Base-by-base conservation (phyloP, 2,113 vertebrate genomes). In the Symphodus melops region DNA sequence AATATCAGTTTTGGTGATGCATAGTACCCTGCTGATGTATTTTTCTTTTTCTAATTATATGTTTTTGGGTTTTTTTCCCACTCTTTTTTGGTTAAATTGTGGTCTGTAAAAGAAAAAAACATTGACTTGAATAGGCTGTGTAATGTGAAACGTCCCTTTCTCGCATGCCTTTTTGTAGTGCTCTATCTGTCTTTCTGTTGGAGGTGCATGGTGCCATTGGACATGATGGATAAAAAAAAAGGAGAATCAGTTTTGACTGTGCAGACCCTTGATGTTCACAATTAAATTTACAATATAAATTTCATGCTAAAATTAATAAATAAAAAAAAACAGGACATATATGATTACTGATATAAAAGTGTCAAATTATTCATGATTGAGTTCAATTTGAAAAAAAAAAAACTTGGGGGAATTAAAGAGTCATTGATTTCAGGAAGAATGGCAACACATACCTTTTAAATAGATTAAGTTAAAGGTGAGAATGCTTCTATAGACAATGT, bases 41-140 rank as follows among this genome's bases (percentile, higher is more conserved):
- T 92, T 33, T 33, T 33, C 28, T 93, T 89, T 44, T 64, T 66
- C 46, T 33, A 51, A 68, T 60, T 56, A 54, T 66, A 37, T 76
- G 16, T 68, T 33, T 71, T 67, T 71, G n/a, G n/a, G n/a, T 94
- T 82, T 91, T 92, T 91, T 25, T 25, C 25, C 4, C 94, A 46
- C 91, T 87, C 89, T 88, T 61, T 57, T 70, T 48, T 21, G 73
- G 68, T 79, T 66, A 14, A 75, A 86, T 91, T 86, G 94, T 95
- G 90, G 89, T 95, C 94, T 96, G 95, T 95, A 94, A 86, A 87
- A 76, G 90, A 92, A 86, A 86, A 89, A 91, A 96, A 92, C 87
- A 89, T 90, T 94, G 95, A 96, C 96, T 98, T 98, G 96, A 98
- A 98, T 93, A 95, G 96, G 95, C 90, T 93, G 94, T 94, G 94